These are phyloP conservation scores for Candoia aspera DNA, from an alignment of 2,113 vertebrate species.

Conservation along the genomic window DNA sequence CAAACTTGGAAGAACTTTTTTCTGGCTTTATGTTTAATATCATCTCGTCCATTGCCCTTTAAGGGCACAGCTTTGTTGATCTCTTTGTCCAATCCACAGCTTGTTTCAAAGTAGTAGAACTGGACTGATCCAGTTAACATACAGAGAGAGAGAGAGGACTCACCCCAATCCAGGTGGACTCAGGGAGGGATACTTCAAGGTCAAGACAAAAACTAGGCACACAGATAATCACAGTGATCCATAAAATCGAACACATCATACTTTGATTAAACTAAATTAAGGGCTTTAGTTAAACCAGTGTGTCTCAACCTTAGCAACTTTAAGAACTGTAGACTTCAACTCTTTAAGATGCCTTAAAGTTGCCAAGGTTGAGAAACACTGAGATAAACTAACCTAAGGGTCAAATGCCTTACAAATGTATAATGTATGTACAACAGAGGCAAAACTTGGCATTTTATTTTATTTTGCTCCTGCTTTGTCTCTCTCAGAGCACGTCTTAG, in stretches of 20 bases:
- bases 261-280: not conserved
- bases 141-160: not conserved
- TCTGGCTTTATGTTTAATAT: not conserved
- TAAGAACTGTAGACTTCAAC: too few species aligned
- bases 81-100: not conserved
- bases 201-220: not conserved
- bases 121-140: not conserved
- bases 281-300: not conserved
- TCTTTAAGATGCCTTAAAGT: too few species aligned
- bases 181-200: not conserved
- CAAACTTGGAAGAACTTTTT: not conserved
- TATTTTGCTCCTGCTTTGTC: not conserved
- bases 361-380: too few species aligned
- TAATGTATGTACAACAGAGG: not conserved
- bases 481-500: not conserved
- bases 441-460: not conserved
- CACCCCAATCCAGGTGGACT: not conserved
- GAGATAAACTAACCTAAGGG: not conserved
- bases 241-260: not conserved
- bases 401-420: not conserved
- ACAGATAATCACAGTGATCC: not conserved
- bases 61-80: conserved; percentile 25
- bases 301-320: too few species aligned
- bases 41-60: not conserved
- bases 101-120: not conserved